Percentiles rank a stretch among this genome's conserved stretches.
Conservation (phyloP, 1,140 invertebrate species). For the Formica selysi region DNA sequence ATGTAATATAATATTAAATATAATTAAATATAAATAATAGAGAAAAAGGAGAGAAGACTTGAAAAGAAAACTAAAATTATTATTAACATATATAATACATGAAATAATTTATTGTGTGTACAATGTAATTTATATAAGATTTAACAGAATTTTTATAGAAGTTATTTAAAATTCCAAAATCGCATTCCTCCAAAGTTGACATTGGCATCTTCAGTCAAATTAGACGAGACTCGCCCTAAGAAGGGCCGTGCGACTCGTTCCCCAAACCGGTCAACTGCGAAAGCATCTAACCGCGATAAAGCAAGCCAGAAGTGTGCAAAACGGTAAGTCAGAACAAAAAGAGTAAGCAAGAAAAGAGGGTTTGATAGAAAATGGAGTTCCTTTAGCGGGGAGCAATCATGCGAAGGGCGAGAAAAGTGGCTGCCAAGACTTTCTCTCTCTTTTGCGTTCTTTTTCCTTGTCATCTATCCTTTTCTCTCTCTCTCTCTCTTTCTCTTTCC, state of each 20-base stretch:
- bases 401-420: constrained; percentile 72
- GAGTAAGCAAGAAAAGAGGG: constrained; percentile 40
- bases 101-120: too few species aligned
- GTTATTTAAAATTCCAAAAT: too few species aligned
- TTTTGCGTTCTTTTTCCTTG: not conserved
- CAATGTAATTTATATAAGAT: too few species aligned
- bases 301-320: constrained; percentile 22
- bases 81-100: too few species aligned
- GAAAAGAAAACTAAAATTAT: too few species aligned
- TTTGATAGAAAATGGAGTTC: constrained; percentile 78
- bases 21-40: too few species aligned
- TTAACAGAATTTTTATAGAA: too few species aligned
- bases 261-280: constrained; percentile 30
- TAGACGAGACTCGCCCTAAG: not conserved
- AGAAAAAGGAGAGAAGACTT: too few species aligned
- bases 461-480: not conserved
- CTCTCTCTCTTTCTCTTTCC: not conserved
- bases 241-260: not conserved
- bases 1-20: too few species aligned
- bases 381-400: constrained; percentile 70
- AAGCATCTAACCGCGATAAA: constrained; percentile 53
- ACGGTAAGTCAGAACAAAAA: constrained; percentile 52
- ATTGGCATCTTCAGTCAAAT: constrained; percentile 12
- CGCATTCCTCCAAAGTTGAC: constrained; percentile 5
- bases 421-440: constrained; percentile 64